Conservation (phyloP, 2,797 vertebrate genomes). For the Anas bernieri region DNA sequence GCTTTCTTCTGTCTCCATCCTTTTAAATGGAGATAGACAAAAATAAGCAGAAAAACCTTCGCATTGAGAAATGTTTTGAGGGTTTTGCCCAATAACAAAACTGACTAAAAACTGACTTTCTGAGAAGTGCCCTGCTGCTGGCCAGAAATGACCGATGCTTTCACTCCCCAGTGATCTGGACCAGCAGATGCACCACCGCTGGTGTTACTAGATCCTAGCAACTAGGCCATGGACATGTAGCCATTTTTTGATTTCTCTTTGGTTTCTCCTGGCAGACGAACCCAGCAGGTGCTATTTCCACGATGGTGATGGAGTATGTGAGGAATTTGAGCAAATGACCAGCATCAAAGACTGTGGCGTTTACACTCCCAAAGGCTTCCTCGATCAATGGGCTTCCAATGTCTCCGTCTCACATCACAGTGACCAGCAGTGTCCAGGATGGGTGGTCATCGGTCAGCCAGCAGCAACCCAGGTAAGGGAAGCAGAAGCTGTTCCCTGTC, state of each 20-base stretch:
- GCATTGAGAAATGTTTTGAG: background rate
- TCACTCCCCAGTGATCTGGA: background rate
- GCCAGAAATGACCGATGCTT: background rate
- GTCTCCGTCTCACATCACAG: conserved; percentile 92
- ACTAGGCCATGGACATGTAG: background rate
- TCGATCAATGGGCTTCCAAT: conserved; percentile 95
- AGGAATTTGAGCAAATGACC: conserved; percentile 95
- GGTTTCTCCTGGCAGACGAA: conserved; percentile 82
- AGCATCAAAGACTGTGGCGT: conserved; percentile 96
- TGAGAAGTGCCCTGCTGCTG: background rate
- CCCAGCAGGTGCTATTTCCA: conserved; percentile 98
- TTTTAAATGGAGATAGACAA: background rate
- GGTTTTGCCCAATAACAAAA: background rate
- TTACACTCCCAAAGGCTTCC: conserved; percentile 93
- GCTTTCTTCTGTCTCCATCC: conserved; percentile 7
- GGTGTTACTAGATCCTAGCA: background rate
- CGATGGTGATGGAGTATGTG: conserved; percentile 94
- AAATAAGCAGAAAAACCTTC: conserved; percentile 1
- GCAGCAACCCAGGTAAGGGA: conserved; percentile 91
- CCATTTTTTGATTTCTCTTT: background rate
- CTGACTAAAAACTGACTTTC: background rate
- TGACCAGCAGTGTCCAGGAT: conserved; percentile 92
- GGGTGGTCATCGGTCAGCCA: conserved; percentile 93
- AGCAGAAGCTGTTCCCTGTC: background rate
- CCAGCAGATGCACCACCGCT: background rate